These are phyloP conservation scores for Sebastiscus albofasciatus DNA, from an alignment of 2,797 vertebrate genomes.

Conservation along the genomic window DNA sequence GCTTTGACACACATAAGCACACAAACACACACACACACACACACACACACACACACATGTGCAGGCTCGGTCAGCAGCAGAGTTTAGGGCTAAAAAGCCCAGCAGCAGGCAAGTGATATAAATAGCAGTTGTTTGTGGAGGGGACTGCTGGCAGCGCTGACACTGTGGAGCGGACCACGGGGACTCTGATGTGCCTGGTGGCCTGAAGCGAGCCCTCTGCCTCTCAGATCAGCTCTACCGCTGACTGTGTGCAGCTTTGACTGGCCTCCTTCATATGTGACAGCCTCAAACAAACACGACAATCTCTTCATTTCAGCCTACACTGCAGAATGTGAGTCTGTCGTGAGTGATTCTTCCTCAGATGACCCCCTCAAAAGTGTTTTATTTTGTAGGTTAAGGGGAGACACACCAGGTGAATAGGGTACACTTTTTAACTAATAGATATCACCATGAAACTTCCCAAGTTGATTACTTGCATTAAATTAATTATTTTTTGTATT, in stretches of 20 bases:
- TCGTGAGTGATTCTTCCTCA: conserved; percentile 18
- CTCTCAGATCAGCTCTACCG: conserved; percentile 68
- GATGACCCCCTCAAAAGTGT: not conserved
- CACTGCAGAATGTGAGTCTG: conserved; percentile 5
- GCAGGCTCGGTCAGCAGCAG: conserved; percentile 76
- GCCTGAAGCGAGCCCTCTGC: conserved; percentile 70
- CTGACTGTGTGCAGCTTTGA: conserved; percentile 60
- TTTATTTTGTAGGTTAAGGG: not conserved
- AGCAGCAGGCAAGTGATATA: conserved; percentile 87
- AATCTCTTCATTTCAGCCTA: conserved; percentile 33
- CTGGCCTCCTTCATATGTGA: conserved; percentile 67
- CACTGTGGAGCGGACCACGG: conserved; percentile 74
- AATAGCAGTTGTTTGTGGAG: conserved; percentile 83
- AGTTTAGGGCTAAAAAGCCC: conserved; percentile 83
- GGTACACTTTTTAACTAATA: too few relatives aligned
- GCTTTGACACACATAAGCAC: conserved; percentile 72
- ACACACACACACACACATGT: conserved; percentile 47
- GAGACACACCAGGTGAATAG: too few relatives aligned
- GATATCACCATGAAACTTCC: too few relatives aligned
- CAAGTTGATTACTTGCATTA: too few relatives aligned
- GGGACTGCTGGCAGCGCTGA: conserved; percentile 76
- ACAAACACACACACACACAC: conserved; percentile 29
- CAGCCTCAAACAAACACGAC: conserved; percentile 56
- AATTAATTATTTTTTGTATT: too few relatives aligned
- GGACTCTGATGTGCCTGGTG: conserved; percentile 79